Percentiles rank a stretch among this genome's conserved stretches.
Conservation (phyloP, 2,888 invertebrate genomes). For the Tetragonisca angustula region DNA sequence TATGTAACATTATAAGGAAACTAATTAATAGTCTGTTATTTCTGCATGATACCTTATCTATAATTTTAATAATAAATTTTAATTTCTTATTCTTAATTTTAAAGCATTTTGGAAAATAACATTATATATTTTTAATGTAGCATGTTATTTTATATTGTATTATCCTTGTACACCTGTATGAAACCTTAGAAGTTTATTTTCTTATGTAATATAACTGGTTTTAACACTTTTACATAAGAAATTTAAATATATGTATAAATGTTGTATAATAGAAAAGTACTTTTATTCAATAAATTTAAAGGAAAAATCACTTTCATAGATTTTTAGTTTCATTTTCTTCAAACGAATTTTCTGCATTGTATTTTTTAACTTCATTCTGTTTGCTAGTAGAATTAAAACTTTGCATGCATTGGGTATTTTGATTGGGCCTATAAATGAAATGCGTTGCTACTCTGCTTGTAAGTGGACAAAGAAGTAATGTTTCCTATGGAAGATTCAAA, state of each 20-base stretch:
- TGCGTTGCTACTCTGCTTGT: slow-evolving; percentile 52
- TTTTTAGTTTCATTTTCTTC: slow-evolving; percentile 22
- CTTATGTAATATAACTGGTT: slow-evolving; percentile 34
- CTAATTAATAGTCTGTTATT: slow-evolving; percentile 13
- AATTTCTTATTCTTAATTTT: slow-evolving; percentile 5
- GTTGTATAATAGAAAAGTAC: slow-evolving; percentile 1
- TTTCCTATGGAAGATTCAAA: slow-evolving; percentile 32
- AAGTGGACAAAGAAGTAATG: slow-evolving; percentile 41
- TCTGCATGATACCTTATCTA: slow-evolving; percentile 36
- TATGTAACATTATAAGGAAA: slow-evolving; percentile 7
- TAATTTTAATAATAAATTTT: neutral
- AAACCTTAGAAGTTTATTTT: slow-evolving; percentile 35
- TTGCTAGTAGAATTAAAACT: slow-evolving; percentile 37
- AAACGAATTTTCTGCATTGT: slow-evolving; percentile 2
- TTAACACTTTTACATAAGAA: slow-evolving; percentile 22
- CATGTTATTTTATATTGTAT: slow-evolving; percentile 29
- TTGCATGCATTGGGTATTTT: slow-evolving; percentile 57
- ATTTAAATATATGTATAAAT: neutral
- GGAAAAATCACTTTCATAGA: neutral
- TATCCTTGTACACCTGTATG: slow-evolving; percentile 13
- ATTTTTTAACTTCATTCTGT: slow-evolving; percentile 34
- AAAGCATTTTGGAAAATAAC: slow-evolving; percentile 10
- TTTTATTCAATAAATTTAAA: slow-evolving; percentile 15
- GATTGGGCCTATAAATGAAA: slow-evolving; percentile 41
- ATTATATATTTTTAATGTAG: slow-evolving; percentile 17